Base-by-base conservation (phyloP, 2,113 vertebrate genomes). In the Dasyornis broadbenti region DNA sequence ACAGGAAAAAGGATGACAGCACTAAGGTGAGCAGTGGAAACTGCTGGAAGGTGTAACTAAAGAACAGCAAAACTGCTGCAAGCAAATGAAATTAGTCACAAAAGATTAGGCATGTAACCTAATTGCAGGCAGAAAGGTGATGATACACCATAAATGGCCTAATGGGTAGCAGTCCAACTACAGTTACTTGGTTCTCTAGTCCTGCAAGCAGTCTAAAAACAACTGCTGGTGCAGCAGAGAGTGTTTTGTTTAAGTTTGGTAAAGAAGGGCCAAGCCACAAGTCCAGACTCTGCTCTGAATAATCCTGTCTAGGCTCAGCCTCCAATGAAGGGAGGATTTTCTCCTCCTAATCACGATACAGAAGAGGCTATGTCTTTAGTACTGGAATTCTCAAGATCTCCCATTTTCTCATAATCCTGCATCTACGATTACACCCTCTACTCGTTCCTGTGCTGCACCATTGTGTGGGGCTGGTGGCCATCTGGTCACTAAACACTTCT, bases 391-490 rank as follows among this genome's bases (percentile, higher is more conserved):
- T 64, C 33, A 57, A 40, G 70, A 64, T 20, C 18, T 77, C 57
- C 20, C 12, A 6, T 6, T 53, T 88, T 59, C 33, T 81, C 18
- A 50, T 27, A 73, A 35, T 44, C 52, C 35, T 30, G 6, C 11
- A 50, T 6, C 24, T 5, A 0, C 20, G 42, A 28, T 28, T 10
- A 8, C 16, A 37, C 3, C 10, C 39, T 22, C 39, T 39, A 9
- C 15, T 56, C 33, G 9, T 30, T 65, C 17, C 26, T 23, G 4
- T 2, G 2, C 26, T 33, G 47, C 9, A 17, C 21, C 24, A 19
- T 4, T 24, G 2, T 2, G 21, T 47, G n/a, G 2, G 27, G 42
- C 30, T 71, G 30, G 66, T 6, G 3, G 37, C 42, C n/a, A 79
- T 5, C 21, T 33, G 40, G 63, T 23, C 33, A 66, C 8, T 10